Base-by-base conservation (phyloP, 2,888 invertebrate genomes). In the Himalopsyche kuldschensis region DNA sequence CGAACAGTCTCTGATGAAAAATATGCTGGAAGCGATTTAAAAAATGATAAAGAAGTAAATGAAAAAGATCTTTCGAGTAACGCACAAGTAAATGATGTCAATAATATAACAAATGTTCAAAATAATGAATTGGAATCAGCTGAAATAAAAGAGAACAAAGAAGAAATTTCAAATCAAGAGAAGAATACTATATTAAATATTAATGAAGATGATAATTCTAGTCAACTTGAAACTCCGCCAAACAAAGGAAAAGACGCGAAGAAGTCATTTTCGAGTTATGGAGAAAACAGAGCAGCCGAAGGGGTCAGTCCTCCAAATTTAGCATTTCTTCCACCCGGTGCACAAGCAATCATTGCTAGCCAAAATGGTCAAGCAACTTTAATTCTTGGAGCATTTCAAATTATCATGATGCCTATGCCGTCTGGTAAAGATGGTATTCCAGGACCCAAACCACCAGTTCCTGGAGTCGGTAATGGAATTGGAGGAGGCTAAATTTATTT, bases 321-420 rank as follows among this genome's bases (percentile, higher is more conserved):
- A 24, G 2, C 55, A 24, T 55, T 55, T 55, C 55, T 55, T 55
- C 82, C 82, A 17, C 81, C 84, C 1, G 84, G 82, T 2, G 35
- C 77, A 4, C 47, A 77, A 46, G 79, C 79, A 30, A 20, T 6
- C 55, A 63, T 82, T 31, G 48, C 75, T 6, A 30, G 32, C 35
- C 20, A 41, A 30, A 84, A 80, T 35, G 82, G 84, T 11, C 76
- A 84, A 78, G 82, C 82, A 17, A 84, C 82, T 17, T 78, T 84
- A 10, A 63, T 82, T 69, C 48, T 84, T 0, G 84, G 84, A 27
- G 63, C 80, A 4, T 84, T 84, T 75, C 84, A 84, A 84, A 78
- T 80, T 24, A 79, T 84, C 30, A 80, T 80, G 46, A 79, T 84
- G 55, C 84, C 84, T 15, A 78, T 84, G 55, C 48, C 75, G 11